Conservation (phyloP, 2,113 vertebrate species). For the Motacilla alba region DNA sequence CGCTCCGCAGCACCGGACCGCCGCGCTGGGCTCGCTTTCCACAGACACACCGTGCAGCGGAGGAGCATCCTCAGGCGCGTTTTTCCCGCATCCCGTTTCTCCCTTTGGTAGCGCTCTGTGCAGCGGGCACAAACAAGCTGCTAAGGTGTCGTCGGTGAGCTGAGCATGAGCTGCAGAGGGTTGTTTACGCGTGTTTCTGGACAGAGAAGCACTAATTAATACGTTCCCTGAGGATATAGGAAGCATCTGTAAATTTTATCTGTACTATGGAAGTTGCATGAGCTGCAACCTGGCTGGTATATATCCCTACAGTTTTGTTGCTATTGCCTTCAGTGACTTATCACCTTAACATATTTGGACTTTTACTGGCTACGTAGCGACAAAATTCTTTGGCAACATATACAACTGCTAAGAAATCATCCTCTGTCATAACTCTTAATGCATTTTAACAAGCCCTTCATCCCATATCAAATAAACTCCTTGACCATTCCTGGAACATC, state of each 20-base stretch:
- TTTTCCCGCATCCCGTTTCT: neutral
- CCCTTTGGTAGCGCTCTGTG: rapidly evolving
- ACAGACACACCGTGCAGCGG: rapidly evolving
- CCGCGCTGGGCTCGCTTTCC: rapidly evolving
- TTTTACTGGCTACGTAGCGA: neutral
- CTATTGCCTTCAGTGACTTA: neutral
- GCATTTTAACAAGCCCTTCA: conserved; percentile 17
- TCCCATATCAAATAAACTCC: neutral
- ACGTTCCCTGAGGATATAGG: neutral
- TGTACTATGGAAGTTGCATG: neutral
- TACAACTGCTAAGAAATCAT: neutral
- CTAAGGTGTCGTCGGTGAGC: neutral
- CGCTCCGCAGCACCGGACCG: neutral
- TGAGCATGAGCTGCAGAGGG: neutral
- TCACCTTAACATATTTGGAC: neutral
- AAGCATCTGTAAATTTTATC: neutral
- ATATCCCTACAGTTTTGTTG: neutral
- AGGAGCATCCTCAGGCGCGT: rapidly evolving
- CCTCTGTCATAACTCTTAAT: neutral
- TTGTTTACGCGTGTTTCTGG: neutral
- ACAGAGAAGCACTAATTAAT: neutral
- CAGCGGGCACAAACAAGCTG: neutral
- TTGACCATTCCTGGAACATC: neutral
- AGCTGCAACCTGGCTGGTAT: neutral
- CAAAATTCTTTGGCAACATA: neutral